Conservation (phyloP, 2,113 vertebrate genomes). For the Callospermophilus lateralis region DNA sequence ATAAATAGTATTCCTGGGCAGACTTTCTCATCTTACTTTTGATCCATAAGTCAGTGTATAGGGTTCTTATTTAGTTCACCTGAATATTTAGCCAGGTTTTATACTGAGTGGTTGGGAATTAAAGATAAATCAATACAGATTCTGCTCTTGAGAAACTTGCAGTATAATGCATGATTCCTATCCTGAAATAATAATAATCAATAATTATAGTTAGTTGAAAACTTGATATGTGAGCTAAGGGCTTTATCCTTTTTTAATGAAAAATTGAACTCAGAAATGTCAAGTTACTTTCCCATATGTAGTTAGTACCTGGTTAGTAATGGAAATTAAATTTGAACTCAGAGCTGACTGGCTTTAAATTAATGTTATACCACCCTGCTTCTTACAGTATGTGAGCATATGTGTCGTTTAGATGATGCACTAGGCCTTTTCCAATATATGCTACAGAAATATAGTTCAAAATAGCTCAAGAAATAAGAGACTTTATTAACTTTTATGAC, state of each 20-base stretch:
- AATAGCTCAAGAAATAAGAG: not conserved
- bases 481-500: not conserved
- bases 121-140: not conserved
- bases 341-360: not conserved
- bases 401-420: not conserved
- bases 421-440: not conserved
- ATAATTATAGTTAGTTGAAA: slow-evolving; percentile 16
- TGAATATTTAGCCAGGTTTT: slow-evolving; percentile 26
- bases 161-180: not conserved
- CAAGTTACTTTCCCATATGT: not conserved
- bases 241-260: not conserved
- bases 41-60: not conserved
- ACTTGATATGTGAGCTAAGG: not conserved
- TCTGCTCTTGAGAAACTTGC: not conserved
- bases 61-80: slow-evolving; percentile 42
- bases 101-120: slow-evolving; percentile 1
- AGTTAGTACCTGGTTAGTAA: slow-evolving; percentile 40
- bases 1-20: not conserved
- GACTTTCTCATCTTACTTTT: slow-evolving; percentile 19
- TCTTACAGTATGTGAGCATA: not conserved
- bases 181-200: slow-evolving; percentile 43
- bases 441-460: not conserved
- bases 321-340: slow-evolving; percentile 39
- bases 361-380: not conserved
- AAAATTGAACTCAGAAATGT: slow-evolving; percentile 28